Conservation (phyloP, 1,140 invertebrate species). For the Lordiphosa clarofinis region DNA sequence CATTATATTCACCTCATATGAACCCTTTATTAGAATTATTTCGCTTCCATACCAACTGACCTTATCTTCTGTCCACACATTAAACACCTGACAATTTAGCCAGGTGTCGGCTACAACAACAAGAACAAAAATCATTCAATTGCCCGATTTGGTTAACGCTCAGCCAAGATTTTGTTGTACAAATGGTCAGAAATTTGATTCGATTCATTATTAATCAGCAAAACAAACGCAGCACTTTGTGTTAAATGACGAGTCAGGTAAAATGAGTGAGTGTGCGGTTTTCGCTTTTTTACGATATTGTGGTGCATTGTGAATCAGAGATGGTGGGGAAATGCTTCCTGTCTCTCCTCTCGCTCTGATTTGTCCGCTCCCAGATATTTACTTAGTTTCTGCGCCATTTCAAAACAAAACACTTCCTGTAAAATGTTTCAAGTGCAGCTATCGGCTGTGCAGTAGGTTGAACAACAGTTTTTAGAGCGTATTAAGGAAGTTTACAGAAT, state of each 20-base stretch:
- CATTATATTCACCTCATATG: too few relatives aligned
- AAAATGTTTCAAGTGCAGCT: background rate
- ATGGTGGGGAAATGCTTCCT: background rate
- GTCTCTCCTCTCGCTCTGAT: background rate
- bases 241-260: background rate
- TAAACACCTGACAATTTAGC: constrained; percentile 37
- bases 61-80: constrained; percentile 31
- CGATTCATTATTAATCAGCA: constrained; percentile 29
- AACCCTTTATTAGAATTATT: too few relatives aligned
- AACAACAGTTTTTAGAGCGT: too few relatives aligned
- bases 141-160: background rate
- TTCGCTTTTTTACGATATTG: too few relatives aligned
- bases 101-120: constrained; percentile 15
- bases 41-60: constrained; percentile 15
- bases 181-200: constrained; percentile 25
- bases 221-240: background rate
- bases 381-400: constrained; percentile 20
- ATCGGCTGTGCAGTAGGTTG: too few relatives aligned
- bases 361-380: constrained; percentile 13
- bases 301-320: constrained; percentile 23
- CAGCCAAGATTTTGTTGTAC: constrained; percentile 18
- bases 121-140: constrained; percentile 17
- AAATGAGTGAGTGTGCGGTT: too few relatives aligned
- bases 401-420: constrained; percentile 36
- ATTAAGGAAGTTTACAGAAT: too few relatives aligned